Evolutionary conservation across 2,888 invertebrate species (phyloP).

Genomic region (Tetranychus truncatus): DNA sequence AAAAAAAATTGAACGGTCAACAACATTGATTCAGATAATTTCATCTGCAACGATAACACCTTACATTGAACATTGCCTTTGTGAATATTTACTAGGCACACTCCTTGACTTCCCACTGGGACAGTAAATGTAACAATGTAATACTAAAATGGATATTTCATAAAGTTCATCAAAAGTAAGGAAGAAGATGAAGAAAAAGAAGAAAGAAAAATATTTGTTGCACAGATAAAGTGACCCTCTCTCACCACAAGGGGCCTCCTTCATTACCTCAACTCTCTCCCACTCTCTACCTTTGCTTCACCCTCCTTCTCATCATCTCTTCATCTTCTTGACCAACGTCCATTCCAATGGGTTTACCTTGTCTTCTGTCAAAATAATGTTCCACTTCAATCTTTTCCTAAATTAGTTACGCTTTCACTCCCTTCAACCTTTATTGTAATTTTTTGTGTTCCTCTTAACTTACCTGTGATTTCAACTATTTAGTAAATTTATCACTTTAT

Average conservation of each 20-base stretch:
- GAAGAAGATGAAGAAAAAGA: neutral
- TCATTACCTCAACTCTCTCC: constrained; percentile 4
- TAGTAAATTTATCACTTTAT: neutral
- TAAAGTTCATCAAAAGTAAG: neutral
- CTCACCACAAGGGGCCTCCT: constrained; percentile 1
- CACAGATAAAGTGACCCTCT: neutral
- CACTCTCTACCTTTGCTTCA: constrained; percentile 2
- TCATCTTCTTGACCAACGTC: neutral
- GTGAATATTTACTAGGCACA: neutral
- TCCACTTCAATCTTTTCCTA: neutral
- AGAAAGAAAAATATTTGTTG: neutral
- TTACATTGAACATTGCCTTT: too few relatives aligned
- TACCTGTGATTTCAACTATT: neutral
- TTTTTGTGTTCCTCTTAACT: neutral
- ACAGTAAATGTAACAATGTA: neutral
- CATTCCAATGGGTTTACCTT: neutral
- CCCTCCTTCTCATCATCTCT: neutral
- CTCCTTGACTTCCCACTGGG: neutral
- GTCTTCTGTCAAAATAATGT: neutral
- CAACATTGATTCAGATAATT: too few relatives aligned
- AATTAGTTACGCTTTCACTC: neutral
- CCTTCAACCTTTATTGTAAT: neutral
- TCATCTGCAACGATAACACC: too few relatives aligned
- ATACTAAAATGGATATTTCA: neutral
- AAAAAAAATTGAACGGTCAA: too few relatives aligned